Conservation (phyloP, 2,113 vertebrate genomes). For the human region GRCh38 chr11:108218501-108219000, state of each 20-base stretch:
- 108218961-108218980: not conserved
- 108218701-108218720: not conserved
- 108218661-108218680: not conserved
- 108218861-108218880: not conserved
- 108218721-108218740: not conserved
- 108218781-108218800: not conserved
- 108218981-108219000: conserved; percentile 1
- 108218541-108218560: conserved; percentile 15
- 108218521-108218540: conserved; percentile 2
- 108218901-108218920: not conserved
- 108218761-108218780: not conserved
- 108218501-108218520: not conserved
- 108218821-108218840: not conserved
- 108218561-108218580: not conserved
- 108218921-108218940: not conserved
- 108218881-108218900: not conserved
- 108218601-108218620: not conserved
- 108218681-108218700: not conserved
- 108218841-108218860: conserved; percentile 5
- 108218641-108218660: not conserved
- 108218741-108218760: not conserved
- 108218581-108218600: not conserved
- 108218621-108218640: not conserved
- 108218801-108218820: not conserved
- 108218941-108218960: not conserved